Percentiles rank a stretch among this genome's conserved stretches.
Evolutionary conservation across 2,888 invertebrate species (phyloP).

Genomic region (Agrenia bidenticulata): DNA sequence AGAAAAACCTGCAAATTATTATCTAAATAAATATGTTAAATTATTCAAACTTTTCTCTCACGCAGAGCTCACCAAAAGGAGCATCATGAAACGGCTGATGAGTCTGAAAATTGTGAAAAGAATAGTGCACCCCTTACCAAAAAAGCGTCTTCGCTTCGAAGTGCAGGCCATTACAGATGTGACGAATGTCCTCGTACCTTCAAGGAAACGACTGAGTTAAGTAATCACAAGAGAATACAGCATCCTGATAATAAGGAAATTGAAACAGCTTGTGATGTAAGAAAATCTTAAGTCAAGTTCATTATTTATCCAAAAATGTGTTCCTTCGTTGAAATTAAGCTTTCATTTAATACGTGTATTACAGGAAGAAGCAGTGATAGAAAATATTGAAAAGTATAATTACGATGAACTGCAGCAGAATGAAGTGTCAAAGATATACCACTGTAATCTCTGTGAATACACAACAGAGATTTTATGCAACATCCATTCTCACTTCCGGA

Average conservation of each 20-base stretch:
- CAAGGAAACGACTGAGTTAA: background rate
- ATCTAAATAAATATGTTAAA: no score
- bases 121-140: no score
- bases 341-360: background rate
- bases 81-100: no score
- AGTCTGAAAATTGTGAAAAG: no score
- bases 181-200: slow-evolving; percentile 4
- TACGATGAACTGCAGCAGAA: background rate
- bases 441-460: background rate
- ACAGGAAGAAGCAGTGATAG: background rate
- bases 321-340: no score
- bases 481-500: slow-evolving; percentile 15
- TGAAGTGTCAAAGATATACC: background rate
- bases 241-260: background rate
- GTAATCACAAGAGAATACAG: background rate
- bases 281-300: background rate
- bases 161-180: background rate
- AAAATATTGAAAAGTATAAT: background rate
- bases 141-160: background rate
- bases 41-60: no score
- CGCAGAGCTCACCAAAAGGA: no score
- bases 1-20: no score
- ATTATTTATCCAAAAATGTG: no score
- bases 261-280: no score
- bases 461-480: background rate